Percentiles rank a stretch among this genome's conserved stretches.
Evolutionary conservation across 2,888 invertebrate species (phyloP).

Genomic region (Caenorhabditis angaria): DNA sequence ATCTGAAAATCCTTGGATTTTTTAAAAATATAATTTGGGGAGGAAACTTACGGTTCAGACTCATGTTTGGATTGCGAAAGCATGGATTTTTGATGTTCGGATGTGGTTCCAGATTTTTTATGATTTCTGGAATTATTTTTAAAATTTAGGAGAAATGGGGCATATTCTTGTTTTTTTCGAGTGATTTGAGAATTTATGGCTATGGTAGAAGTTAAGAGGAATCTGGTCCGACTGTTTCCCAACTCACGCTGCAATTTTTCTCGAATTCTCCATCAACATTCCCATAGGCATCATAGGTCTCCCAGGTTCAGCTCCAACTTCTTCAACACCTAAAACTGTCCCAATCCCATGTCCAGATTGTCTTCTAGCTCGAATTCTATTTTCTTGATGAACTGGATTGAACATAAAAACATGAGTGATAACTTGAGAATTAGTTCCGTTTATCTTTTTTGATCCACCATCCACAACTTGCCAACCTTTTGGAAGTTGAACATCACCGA

Average conservation of each 20-base stretch:
- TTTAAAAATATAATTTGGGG: too few species aligned
- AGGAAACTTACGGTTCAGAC: background rate
- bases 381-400: constrained; percentile 22
- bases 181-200: too few species aligned
- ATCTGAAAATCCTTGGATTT: too few species aligned
- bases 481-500: constrained; percentile 37
- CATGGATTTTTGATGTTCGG: too few species aligned
- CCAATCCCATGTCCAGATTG: constrained; percentile 35
- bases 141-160: too few species aligned
- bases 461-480: constrained; percentile 51
- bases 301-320: constrained; percentile 5
- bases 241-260: background rate
- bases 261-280: constrained; percentile 1
- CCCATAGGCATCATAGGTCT: constrained; percentile 5
- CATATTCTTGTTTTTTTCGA: too few species aligned
- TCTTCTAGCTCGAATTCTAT: constrained; percentile 16
- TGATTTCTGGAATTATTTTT: too few species aligned
- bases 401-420: constrained; percentile 43
- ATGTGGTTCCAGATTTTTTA: too few species aligned
- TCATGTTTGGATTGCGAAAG: too few species aligned
- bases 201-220: background rate
- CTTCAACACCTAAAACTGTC: constrained; percentile 34
- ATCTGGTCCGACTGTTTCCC: background rate
- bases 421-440: constrained; percentile 36
- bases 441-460: constrained; percentile 35